These are phyloP conservation scores for Psammodynastes pulverulentus DNA, from an alignment of 2,113 vertebrate genomes.

Conservation along the genomic window DNA sequence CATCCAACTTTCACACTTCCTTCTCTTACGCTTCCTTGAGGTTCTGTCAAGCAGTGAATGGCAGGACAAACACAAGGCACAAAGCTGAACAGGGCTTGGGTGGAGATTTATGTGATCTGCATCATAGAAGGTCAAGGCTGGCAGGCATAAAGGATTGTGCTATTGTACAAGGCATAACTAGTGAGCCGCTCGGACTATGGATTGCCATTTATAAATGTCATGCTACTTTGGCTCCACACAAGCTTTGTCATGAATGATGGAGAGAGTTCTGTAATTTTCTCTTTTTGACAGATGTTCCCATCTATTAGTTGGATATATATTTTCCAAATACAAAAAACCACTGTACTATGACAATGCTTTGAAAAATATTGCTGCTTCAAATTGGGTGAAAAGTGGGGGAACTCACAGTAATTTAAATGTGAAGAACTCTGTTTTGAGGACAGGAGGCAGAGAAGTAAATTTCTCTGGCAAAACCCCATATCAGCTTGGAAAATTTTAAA, in stretches of 20 bases:
- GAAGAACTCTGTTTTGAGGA: neutral
- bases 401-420: neutral
- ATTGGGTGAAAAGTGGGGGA: neutral
- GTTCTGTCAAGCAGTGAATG: neutral
- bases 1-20: conserved; percentile 22
- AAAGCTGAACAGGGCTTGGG: conserved; percentile 10
- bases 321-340: neutral
- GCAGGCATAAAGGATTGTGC: neutral
- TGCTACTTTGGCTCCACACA: neutral
- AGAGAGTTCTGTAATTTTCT: neutral
- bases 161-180: neutral
- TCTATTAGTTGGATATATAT: neutral
- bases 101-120: conserved; percentile 10
- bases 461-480: neutral
- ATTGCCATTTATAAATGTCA: neutral
- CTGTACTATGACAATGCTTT: neutral
- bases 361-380: neutral
- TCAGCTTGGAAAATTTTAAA: neutral
- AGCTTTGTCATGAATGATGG: neutral
- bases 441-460: neutral
- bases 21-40: neutral
- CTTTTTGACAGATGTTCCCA: neutral
- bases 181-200: neutral
- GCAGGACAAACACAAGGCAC: neutral
- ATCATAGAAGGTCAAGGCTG: conserved; percentile 10